Conservation (phyloP, 2,113 vertebrate species). For the Rhea americana region DNA sequence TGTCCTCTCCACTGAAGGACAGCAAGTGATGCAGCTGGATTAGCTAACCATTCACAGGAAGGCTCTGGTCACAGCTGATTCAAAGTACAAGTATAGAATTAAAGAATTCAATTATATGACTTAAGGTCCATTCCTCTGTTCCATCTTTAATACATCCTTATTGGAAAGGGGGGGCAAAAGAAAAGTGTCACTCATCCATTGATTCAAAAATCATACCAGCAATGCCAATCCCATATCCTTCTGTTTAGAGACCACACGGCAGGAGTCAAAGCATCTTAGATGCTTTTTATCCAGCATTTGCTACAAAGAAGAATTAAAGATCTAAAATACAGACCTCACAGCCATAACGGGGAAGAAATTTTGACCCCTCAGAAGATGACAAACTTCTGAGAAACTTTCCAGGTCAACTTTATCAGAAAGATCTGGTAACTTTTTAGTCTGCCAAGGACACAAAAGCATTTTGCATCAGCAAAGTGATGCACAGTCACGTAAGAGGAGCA, state of each 20-base stretch:
- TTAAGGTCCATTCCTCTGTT: background rate
- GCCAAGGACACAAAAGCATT: background rate
- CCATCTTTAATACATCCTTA: background rate
- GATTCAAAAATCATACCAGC: background rate
- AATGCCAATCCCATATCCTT: background rate
- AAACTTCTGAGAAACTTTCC: background rate
- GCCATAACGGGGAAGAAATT: rapidly evolving
- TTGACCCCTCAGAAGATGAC: background rate
- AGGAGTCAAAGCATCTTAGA: background rate
- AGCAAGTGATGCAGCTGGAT: no score
- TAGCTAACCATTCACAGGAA: background rate
- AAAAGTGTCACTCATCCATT: background rate
- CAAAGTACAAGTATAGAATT: background rate
- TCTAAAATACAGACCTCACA: background rate
- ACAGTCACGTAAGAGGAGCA: background rate
- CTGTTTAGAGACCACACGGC: no score
- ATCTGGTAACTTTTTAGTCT: background rate
- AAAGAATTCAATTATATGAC: background rate
- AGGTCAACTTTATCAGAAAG: background rate
- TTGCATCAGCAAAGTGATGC: background rate
- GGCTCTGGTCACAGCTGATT: background rate
- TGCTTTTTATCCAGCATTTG: background rate
- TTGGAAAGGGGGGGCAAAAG: background rate
- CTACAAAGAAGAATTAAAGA: background rate
- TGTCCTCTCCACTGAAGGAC: no score